phyloP scores from a whole-genome alignment of 2,888 invertebrate genomes.

The Thera britannica region DNA sequence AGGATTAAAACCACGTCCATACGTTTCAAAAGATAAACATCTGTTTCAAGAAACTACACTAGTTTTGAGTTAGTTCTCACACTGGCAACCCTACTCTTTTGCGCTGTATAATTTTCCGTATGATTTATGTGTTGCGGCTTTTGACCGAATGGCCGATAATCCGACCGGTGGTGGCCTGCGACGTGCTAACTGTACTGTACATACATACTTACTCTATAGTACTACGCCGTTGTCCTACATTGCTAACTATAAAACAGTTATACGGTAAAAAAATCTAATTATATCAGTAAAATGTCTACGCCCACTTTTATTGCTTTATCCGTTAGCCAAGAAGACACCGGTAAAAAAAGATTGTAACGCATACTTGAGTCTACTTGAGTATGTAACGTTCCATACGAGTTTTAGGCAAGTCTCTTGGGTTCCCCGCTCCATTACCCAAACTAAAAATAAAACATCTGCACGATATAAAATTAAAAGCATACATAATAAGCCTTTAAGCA shows the following conservation, averaged over 20 bases:
- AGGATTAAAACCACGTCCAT: not conserved
- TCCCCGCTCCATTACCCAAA: constrained; percentile 29
- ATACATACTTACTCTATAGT: not conserved
- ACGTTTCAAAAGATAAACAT: not conserved
- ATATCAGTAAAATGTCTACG: too few species aligned
- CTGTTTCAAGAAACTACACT: not conserved
- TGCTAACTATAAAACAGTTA: not conserved
- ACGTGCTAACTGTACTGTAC: constrained; percentile 4
- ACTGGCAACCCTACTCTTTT: constrained; percentile 16
- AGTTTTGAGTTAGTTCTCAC: not conserved
- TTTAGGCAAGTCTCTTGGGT: not conserved
- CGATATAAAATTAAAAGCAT: constrained; percentile 40
- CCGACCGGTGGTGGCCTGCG: not conserved
- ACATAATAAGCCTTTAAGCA: constrained; percentile 43
- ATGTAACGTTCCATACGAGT: too few species aligned
- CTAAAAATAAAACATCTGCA: constrained; percentile 35
- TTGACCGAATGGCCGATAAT: constrained; percentile 25
- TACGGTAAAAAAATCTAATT: too few species aligned
- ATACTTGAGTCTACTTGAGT: too few species aligned
- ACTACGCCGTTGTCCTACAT: not conserved
- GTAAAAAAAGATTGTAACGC: too few species aligned
- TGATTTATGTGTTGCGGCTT: constrained; percentile 30
- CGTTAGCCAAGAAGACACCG: too few species aligned
- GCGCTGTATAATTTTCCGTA: constrained; percentile 26
- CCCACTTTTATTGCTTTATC: too few species aligned